These are phyloP conservation scores for Calypte anna DNA, from an alignment of 2,113 vertebrate species.

Conservation along the genomic window DNA sequence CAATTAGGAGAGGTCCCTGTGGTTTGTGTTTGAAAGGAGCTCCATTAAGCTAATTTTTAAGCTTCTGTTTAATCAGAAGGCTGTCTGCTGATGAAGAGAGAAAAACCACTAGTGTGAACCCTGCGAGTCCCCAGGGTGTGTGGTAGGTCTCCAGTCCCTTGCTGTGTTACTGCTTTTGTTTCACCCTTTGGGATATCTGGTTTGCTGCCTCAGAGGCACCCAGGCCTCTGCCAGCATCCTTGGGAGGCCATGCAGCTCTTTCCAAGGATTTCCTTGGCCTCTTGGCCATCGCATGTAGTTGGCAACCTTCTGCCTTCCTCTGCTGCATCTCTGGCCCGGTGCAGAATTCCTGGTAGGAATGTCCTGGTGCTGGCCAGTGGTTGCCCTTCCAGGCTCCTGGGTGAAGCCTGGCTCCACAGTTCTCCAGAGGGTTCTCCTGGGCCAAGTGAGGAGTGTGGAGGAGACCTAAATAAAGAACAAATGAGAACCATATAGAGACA, in stretches of 20 bases:
- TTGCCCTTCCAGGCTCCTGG: accelerated
- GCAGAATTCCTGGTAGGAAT: too few species aligned
- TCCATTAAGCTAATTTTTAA: not conserved
- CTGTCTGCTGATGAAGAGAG: not conserved
- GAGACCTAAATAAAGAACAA: not conserved
- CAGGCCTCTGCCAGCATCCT: not conserved
- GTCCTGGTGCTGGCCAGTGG: not conserved
- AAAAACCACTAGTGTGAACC: accelerated
- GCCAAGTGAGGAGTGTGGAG: not conserved
- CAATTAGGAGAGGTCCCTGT: not conserved
- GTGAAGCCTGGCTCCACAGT: not conserved
- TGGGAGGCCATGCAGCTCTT: not conserved
- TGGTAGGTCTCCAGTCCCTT: not conserved
- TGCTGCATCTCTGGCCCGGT: not conserved
- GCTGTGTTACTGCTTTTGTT: not conserved
- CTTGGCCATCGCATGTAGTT: accelerated
- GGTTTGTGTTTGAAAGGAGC: not conserved
- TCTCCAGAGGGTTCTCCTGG: not conserved
- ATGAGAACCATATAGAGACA: slow-evolving; percentile 47
- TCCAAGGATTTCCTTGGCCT: not conserved
- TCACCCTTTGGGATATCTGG: not conserved
- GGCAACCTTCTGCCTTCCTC: not conserved
- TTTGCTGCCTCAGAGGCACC: not conserved
- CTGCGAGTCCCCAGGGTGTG: not conserved
- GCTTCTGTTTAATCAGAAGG: not conserved